A percentile compares a stretch with the other conserved stretches of the same genome.
Conservation (phyloP, 2,888 invertebrate genomes). For the Balanococcus diminutus region DNA sequence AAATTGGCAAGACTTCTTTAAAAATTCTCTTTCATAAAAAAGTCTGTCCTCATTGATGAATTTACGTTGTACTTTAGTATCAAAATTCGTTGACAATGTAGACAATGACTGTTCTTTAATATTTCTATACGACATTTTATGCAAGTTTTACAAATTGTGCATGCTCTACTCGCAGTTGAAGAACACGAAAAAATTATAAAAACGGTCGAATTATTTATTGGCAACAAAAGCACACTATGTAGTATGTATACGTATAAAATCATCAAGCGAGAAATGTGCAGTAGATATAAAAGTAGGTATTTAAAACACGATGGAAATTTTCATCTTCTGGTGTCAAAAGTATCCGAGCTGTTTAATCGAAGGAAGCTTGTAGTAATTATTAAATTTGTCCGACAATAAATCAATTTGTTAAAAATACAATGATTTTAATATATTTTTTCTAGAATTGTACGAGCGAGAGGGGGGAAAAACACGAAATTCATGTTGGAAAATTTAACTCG, state of each 20-base stretch:
- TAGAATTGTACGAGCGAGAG: neutral
- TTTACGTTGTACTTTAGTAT: no score
- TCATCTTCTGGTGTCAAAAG: neutral
- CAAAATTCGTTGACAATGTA: no score
- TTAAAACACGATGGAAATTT: neutral
- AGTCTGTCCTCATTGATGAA: no score
- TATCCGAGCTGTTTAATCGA: neutral
- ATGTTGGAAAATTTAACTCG: neutral
- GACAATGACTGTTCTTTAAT: no score
- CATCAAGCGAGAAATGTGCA: neutral
- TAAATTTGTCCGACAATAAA: conserved; percentile 8
- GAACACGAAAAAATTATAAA: neutral
- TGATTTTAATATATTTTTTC: neutral
- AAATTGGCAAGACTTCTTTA: no score
- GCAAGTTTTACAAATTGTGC: no score
- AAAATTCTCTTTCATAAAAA: no score
- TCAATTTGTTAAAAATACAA: neutral
- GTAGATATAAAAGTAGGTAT: no score
- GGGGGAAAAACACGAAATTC: no score
- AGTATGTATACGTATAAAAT: neutral
- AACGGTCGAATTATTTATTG: neutral
- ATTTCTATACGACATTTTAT: no score
- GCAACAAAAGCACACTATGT: neutral
- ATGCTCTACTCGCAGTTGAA: no score
- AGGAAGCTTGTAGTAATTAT: conserved; percentile 8